Percentiles rank a stretch among this genome's conserved stretches.
Conservation (phyloP, 2,797 vertebrate species). For the Sebastes taczanowskii region DNA sequence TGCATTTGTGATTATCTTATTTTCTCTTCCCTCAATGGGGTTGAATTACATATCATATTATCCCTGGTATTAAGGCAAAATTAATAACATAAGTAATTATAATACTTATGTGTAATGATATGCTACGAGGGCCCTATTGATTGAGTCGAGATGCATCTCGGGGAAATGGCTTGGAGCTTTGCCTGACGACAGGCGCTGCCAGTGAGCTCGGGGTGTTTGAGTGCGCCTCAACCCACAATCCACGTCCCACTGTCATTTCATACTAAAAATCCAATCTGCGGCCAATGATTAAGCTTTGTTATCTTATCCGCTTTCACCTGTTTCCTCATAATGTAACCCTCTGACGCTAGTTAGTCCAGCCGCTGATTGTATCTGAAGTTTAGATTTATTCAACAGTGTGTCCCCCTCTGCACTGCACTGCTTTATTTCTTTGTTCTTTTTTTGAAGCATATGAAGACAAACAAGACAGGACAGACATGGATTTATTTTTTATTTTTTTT, state of each 20-base stretch:
- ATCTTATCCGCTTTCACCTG: slow-evolving; percentile 20
- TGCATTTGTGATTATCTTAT: slow-evolving; percentile 85
- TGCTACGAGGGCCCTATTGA: slow-evolving; percentile 77
- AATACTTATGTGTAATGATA: slow-evolving; percentile 83
- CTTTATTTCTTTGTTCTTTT: background rate
- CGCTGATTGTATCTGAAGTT: slow-evolving; percentile 33
- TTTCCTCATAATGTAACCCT: slow-evolving; percentile 13
- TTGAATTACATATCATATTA: slow-evolving; percentile 82
- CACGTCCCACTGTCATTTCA: slow-evolving; percentile 33
- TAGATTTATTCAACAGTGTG: background rate
- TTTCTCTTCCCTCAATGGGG: slow-evolving; percentile 78
- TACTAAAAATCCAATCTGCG: slow-evolving; percentile 38
- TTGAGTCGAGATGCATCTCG: slow-evolving; percentile 70
- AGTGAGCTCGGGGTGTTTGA: slow-evolving; percentile 18
- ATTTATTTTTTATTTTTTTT: background rate
- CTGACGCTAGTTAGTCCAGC: background rate
- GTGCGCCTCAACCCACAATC: slow-evolving; percentile 20
- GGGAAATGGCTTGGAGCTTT: slow-evolving; percentile 64
- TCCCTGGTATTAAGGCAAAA: slow-evolving; percentile 81
- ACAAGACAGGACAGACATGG: background rate
- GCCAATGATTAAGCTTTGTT: slow-evolving; percentile 24
- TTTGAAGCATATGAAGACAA: background rate
- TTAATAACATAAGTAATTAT: slow-evolving; percentile 86
- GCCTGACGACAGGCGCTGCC: slow-evolving; percentile 69
- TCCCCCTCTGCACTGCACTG: background rate